These are phyloP conservation scores for Elmis aenea DNA, from an alignment of 2,888 invertebrate species.

Conservation along the genomic window DNA sequence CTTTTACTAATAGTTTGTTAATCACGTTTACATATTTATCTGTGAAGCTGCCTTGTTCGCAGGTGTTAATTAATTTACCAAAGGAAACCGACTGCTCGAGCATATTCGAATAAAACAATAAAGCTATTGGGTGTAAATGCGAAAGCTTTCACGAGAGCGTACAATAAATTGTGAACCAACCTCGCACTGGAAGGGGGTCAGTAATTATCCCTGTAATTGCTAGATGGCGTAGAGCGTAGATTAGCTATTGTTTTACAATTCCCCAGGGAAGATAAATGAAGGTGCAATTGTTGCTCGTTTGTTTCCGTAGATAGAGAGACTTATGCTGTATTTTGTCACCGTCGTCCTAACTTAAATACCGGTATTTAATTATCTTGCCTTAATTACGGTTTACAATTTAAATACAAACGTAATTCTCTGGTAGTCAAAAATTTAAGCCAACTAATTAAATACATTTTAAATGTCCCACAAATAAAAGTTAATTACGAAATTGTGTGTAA, in stretches of 20 bases:
- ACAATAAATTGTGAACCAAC: conserved; percentile 12
- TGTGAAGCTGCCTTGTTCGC: no score
- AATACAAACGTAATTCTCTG: conserved; percentile 4
- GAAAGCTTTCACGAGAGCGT: no score
- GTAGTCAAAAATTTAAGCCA: conserved; percentile 16
- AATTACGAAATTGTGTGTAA: no score
- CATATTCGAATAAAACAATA: no score
- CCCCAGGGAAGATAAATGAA: conserved; percentile 43
- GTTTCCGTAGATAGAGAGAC: conserved; percentile 42
- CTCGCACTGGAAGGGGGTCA: conserved; percentile 23
- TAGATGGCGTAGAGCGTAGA: conserved; percentile 45
- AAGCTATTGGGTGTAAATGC: no score
- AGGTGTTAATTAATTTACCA: no score
- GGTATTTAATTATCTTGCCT: conserved; percentile 19
- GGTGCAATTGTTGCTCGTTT: conserved; percentile 46
- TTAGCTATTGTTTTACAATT: conserved; percentile 46
- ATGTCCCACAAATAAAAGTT: no score
- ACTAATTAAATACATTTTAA: conserved; percentile 7
- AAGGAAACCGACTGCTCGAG: no score
- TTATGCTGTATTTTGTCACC: conserved; percentile 38
- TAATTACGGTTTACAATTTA: conserved; percentile 5
- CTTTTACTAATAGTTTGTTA: no score
- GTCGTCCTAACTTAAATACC: conserved; percentile 20
- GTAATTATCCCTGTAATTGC: conserved; percentile 47
- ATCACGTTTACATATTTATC: no score